Evolutionary conservation across 2,797 vertebrate genomes (phyloP).

Genomic region (Pipistrellus pipistrellus): DNA sequence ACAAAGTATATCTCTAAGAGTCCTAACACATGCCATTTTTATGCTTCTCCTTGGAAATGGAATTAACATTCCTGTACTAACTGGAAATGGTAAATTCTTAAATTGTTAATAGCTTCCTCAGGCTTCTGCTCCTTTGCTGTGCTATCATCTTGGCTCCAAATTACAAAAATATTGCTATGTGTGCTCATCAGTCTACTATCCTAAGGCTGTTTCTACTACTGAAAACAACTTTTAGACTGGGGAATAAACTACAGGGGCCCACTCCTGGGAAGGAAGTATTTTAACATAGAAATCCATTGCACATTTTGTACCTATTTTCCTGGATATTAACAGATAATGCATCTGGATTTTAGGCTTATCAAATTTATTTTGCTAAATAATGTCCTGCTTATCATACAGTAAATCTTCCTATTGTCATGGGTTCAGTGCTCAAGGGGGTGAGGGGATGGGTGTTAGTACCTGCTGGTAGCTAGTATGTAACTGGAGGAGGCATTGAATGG

Average conservation of each 20-base stretch:
- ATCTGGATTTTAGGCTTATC: neutral
- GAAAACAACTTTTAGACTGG: constrained; percentile 37
- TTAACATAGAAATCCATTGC: neutral
- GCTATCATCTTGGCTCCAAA: constrained; percentile 43
- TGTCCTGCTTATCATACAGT: neutral
- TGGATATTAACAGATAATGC: neutral
- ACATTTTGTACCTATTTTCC: neutral
- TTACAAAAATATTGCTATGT: constrained; percentile 22
- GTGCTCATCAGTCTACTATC: neutral
- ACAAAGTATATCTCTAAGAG: neutral
- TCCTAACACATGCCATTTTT: constrained; percentile 24
- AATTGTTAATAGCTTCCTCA: constrained; percentile 62
- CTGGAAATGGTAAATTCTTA: constrained; percentile 63
- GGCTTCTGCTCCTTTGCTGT: constrained; percentile 55
- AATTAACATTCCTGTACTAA: constrained; percentile 65
- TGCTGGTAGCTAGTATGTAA: neutral
- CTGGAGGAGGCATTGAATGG: neutral
- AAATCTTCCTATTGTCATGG: neutral
- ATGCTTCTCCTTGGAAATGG: constrained; percentile 60
- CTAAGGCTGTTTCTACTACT: constrained; percentile 18
- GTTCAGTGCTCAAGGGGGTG: neutral
- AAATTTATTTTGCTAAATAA: constrained; percentile 46
- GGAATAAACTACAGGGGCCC: neutral
- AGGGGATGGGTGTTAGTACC: neutral
- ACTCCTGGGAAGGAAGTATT: constrained; percentile 20